These are phyloP conservation scores for Onychomys leucogaster DNA, from an alignment of 2,797 vertebrate species.

Conservation along the genomic window DNA sequence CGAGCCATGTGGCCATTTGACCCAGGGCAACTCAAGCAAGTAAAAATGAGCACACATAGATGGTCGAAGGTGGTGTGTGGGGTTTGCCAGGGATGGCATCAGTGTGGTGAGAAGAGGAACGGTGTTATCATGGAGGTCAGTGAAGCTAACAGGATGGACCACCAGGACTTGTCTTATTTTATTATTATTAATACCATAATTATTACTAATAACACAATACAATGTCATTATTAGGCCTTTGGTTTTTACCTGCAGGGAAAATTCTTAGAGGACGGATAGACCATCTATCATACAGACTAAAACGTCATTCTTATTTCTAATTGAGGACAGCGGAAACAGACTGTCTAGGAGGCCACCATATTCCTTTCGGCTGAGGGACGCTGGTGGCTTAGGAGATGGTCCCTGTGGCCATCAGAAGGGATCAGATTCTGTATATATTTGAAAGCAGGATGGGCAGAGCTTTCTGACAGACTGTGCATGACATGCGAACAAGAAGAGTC, in stretches of 20 bases:
- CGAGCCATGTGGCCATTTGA: not conserved
- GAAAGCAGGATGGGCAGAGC: not conserved
- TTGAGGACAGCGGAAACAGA: not conserved
- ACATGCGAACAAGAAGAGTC: not conserved
- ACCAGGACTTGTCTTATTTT: too few relatives aligned
- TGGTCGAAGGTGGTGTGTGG: not conserved
- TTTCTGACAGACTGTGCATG: not conserved
- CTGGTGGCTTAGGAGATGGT: not conserved
- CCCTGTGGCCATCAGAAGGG: not conserved
- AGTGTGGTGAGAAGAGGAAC: not conserved
- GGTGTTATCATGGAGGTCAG: not conserved
- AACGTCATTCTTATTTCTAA: not conserved
- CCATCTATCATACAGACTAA: not conserved
- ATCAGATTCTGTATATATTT: not conserved
- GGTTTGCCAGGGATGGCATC: not conserved
- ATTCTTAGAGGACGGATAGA: not conserved
- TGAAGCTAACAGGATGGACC: not conserved
- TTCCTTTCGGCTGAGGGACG: not conserved
- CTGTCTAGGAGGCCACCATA: not conserved
- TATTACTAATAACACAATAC: not conserved
- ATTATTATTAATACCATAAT: not conserved
- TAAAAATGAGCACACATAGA: not conserved
- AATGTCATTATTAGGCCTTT: not conserved
- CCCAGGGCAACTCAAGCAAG: not conserved
- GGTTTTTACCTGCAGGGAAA: not conserved